These are phyloP conservation scores for Palythoa grandis DNA, from an alignment of 92 coral and sea anemone genomes.

Conservation along the genomic window DNA sequence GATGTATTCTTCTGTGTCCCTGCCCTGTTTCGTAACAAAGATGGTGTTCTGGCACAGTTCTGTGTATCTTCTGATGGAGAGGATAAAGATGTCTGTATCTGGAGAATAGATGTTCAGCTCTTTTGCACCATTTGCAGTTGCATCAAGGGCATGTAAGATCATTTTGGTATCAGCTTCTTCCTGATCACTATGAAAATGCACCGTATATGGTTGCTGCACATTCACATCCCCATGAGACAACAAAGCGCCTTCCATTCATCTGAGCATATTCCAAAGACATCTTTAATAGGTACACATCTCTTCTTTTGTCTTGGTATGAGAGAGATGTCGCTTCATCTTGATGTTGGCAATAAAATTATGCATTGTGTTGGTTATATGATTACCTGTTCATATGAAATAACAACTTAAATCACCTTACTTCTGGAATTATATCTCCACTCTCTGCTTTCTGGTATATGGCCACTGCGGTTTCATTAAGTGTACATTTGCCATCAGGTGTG, in stretches of 20 bases:
- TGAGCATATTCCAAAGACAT: too few relatives aligned
- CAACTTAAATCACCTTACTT: too few relatives aligned
- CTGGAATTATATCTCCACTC: too few relatives aligned
- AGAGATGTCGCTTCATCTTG: constrained; percentile 44
- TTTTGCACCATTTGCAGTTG: constrained; percentile 50
- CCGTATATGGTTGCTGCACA: constrained; percentile 39
- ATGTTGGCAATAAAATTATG: constrained; percentile 37
- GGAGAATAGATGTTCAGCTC: not conserved
- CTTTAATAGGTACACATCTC: not conserved
- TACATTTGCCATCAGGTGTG: too few relatives aligned
- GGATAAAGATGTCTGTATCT: constrained; percentile 27
- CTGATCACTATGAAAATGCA: constrained; percentile 7
- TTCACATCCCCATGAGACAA: constrained; percentile 26
- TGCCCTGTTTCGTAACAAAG: constrained; percentile 47
- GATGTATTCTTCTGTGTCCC: constrained; percentile 16
- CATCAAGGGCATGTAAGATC: constrained; percentile 43
- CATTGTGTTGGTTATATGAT: constrained; percentile 11
- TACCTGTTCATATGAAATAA: too few relatives aligned
- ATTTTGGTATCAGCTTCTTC: not conserved
- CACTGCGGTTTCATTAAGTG: too few relatives aligned
- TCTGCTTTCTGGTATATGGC: too few relatives aligned
- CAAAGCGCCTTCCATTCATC: too few relatives aligned
- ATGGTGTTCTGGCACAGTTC: constrained; percentile 24
- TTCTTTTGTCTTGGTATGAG: constrained; percentile 41
- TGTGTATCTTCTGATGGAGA: constrained; percentile 37